Conservation (phyloP, 2,113 vertebrate genomes). For the Mystacornis crossleyi region DNA sequence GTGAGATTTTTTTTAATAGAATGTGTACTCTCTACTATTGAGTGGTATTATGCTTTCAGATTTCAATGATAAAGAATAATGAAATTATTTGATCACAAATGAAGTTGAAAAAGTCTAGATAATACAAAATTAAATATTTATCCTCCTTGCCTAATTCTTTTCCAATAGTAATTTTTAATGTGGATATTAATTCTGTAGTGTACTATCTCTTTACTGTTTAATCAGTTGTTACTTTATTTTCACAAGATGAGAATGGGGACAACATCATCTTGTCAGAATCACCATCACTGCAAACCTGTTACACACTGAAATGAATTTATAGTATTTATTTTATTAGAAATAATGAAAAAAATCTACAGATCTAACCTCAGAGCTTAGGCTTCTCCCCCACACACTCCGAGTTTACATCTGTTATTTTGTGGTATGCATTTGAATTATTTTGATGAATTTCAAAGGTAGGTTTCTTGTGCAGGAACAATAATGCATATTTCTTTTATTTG, state of each 20-base stretch:
- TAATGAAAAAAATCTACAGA: neutral
- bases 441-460: neutral
- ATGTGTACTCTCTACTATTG: neutral
- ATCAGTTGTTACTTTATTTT: conserved; percentile 5
- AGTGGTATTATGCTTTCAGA: conserved; percentile 3
- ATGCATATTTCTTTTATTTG: neutral
- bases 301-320: neutral
- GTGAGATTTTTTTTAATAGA: neutral
- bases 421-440: neutral
- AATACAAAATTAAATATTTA: conserved; percentile 51
- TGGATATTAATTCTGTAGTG: neutral
- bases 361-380: neutral
- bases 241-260: neutral
- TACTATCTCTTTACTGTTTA: neutral
- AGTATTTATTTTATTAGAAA: neutral
- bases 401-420: neutral
- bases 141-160: neutral
- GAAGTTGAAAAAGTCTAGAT: neutral
- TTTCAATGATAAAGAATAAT: conserved; percentile 1
- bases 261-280: neutral
- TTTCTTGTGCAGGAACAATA: neutral
- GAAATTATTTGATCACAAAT: neutral
- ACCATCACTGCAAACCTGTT: neutral
- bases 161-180: neutral
- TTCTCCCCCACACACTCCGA: accelerated